phyloP scores from a whole-genome alignment of 30 jellyfish, hydroid and myxozoan genomes.

The Cassiopea xamachana region DNA sequence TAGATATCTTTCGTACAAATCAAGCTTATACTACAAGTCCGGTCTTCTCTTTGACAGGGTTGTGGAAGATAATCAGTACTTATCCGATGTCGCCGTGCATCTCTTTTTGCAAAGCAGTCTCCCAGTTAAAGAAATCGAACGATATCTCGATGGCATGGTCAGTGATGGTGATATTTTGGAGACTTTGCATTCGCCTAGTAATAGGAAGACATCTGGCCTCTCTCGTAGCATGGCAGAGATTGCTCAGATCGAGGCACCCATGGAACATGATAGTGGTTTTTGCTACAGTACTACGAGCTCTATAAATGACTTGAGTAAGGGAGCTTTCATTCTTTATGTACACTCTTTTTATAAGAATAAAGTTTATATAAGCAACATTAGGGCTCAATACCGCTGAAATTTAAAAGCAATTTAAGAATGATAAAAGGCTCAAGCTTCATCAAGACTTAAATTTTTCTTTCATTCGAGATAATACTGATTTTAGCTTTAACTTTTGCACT shows the following conservation, averaged over 20 bases:
- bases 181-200: conserved; percentile 74
- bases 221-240: conserved; percentile 85
- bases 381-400: too few relatives aligned
- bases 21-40: neutral
- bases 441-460: too few relatives aligned
- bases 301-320: conserved; percentile 88
- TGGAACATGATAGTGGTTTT: conserved; percentile 94
- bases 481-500: too few relatives aligned
- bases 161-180: conserved; percentile 88
- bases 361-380: too few relatives aligned
- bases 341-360: too few relatives aligned
- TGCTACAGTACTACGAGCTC: conserved; percentile 98
- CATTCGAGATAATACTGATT: too few relatives aligned
- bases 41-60: conserved; percentile 40
- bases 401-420: too few relatives aligned
- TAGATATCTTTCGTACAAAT: neutral
- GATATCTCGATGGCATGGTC: conserved; percentile 80
- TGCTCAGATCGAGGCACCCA: conserved; percentile 62
- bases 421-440: too few relatives aligned
- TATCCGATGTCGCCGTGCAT: conserved; percentile 95
- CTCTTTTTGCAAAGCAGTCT: conserved; percentile 88
- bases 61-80: conserved; percentile 81
- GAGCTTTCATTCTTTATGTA: neutral
- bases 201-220: conserved; percentile 66
- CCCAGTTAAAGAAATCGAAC: conserved; percentile 80